A percentile compares a stretch with the other conserved stretches of the same genome.
Conservation (phyloP, 2,888 invertebrate species). For the Linyphia triangularis region DNA sequence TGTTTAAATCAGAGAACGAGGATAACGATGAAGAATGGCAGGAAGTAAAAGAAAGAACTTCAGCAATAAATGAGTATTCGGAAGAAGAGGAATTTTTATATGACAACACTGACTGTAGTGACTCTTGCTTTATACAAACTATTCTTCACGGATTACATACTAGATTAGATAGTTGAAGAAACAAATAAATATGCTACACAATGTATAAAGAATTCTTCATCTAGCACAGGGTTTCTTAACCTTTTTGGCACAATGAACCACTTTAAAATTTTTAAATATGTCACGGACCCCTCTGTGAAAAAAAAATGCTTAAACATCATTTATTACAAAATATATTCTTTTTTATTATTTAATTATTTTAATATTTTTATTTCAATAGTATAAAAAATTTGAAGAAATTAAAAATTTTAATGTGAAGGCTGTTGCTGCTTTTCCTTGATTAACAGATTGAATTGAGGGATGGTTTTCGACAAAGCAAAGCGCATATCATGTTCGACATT, state of each 20-base stretch:
- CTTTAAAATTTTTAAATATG: constrained; percentile 61
- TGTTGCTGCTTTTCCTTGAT: constrained; percentile 58
- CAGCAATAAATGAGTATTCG: constrained; percentile 54
- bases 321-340: no score
- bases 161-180: constrained; percentile 49
- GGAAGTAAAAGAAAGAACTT: constrained; percentile 51
- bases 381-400: constrained; percentile 50
- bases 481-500: constrained; percentile 50
- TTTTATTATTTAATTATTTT: no score
- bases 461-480: constrained; percentile 58
- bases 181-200: no score
- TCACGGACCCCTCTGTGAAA: constrained; percentile 56
- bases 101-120: constrained; percentile 53
- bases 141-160: constrained; percentile 52
- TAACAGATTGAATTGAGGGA: constrained; percentile 56
- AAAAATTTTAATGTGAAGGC: constrained; percentile 59
- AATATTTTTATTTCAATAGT: neutral
- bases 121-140: constrained; percentile 53
- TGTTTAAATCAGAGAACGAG: constrained; percentile 48
- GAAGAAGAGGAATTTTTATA: constrained; percentile 52
- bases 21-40: constrained; percentile 52
- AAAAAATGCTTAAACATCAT: constrained; percentile 17
- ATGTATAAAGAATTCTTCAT: no score
- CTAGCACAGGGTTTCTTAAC: constrained; percentile 63
- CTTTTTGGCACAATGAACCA: constrained; percentile 62